Percentiles rank a stretch among this genome's conserved stretches.
These are phyloP conservation scores for Callospermophilus lateralis DNA, from an alignment of 2,113 vertebrate species.

Conservation along the genomic window DNA sequence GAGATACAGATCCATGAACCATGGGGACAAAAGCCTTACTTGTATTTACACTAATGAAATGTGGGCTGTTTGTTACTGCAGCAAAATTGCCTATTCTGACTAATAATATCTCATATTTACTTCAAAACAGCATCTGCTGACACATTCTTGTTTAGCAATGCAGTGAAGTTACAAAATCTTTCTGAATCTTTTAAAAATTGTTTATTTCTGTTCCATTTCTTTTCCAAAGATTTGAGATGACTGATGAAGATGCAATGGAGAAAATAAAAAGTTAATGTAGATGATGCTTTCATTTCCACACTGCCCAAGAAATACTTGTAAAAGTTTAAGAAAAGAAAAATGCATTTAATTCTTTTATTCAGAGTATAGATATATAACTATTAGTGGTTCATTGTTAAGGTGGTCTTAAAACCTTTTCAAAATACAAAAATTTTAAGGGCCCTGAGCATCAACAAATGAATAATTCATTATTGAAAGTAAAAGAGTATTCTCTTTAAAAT, in stretches of 20 bases:
- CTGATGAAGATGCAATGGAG: background rate
- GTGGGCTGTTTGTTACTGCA: background rate
- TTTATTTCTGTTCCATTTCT: background rate
- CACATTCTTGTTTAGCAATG: background rate
- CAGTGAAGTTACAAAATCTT: background rate
- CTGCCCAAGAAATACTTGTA: background rate
- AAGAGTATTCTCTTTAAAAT: conserved; percentile 33
- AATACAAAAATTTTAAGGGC: background rate
- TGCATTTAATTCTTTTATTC: background rate
- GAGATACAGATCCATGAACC: background rate
- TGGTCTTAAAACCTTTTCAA: conserved; percentile 49
- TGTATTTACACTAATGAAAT: background rate
- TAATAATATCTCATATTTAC: background rate
- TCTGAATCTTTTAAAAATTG: background rate
- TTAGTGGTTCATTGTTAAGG: background rate
- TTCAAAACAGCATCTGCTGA: background rate
- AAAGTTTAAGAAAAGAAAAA: conserved; percentile 11
- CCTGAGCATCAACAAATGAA: conserved; percentile 35
- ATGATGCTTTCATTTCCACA: background rate
- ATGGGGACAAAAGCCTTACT: background rate
- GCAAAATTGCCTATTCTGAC: background rate
- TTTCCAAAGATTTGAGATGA: background rate
- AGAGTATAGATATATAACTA: background rate
- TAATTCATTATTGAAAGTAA: conserved; percentile 39
- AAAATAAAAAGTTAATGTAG: background rate